Evolutionary conservation across 2,113 vertebrate species (phyloP), one percentile per base, ranked within the genome.

Genomic region (Gobius niger): DNA sequence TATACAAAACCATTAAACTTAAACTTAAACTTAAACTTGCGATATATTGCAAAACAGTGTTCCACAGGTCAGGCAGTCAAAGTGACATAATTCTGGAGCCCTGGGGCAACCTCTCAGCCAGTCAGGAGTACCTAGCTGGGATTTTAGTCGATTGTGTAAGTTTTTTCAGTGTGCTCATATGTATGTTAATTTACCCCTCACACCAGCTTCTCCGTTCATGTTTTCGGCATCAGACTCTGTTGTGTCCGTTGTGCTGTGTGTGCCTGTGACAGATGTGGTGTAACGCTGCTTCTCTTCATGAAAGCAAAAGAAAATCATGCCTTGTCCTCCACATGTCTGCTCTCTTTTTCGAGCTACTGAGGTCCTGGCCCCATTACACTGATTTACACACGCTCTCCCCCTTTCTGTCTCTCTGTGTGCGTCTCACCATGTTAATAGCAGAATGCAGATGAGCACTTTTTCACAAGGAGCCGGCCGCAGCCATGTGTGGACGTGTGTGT

Each of bases 361-460:
- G 96, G 96, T 98, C 96, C 88, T 95, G 95, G 95, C 96, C 96
- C 96, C 96, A 98, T 98, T 97, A 99, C 92, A 94, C 93, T 98
- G 96, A 98, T 98, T 98, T 96, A 97, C 94, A 98, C 97, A 96
- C 96, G 92, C 80, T 40, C 85, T 83, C 84, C 86, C 74, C 70
- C 66, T 80, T 79, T 87, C 78, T 82, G 72, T 86, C 66, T 65
- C 76, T 81, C 76, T 80, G 80, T 77, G 47, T 83, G 59, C 74
- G 80, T 88, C 86, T 82, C 83, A 88, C 72, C 84, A 85, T 70
- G 86, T 88, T 91, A 88, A 91, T 88, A 89, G 86, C 82, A 77
- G 83, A 89, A 91, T 91, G 87, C 88, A 91, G 88, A 91, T 89
- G 86, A 91, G 86, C 86, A 88, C 86, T 91, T 88, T 89, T 89